phyloP scores from a whole-genome alignment of 2,888 invertebrate species.

The Drosophila phalerata region DNA sequence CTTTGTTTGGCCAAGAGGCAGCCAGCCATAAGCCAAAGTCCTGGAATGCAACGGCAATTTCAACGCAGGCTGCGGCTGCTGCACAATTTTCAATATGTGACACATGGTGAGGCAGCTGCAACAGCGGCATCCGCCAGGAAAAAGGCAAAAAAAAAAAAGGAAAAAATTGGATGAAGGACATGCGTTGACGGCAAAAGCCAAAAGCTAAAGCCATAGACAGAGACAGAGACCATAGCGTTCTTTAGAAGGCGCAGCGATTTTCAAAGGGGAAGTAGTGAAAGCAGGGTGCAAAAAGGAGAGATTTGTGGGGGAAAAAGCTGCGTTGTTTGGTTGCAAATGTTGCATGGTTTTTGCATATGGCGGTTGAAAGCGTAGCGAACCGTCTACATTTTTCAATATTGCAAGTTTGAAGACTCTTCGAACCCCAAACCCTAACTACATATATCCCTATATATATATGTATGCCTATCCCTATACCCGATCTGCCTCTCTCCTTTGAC shows the following conservation, averaged over 20 bases:
- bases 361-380: slow-evolving; percentile 23
- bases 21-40: slow-evolving; percentile 72
- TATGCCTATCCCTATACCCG: neutral
- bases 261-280: neutral
- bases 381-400: slow-evolving; percentile 71
- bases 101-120: slow-evolving; percentile 58
- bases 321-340: slow-evolving; percentile 25
- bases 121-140: neutral
- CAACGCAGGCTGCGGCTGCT: slow-evolving; percentile 39
- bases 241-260: slow-evolving; percentile 37
- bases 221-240: slow-evolving; percentile 40
- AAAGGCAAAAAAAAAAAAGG: slow-evolving; percentile 18
- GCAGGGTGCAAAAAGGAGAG: too few relatives aligned
- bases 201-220: slow-evolving; percentile 57
- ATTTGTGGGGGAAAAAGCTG: neutral
- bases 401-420: slow-evolving; percentile 64
- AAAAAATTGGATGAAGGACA: slow-evolving; percentile 49
- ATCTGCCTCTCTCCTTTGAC: neutral
- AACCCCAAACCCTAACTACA: slow-evolving; percentile 4
- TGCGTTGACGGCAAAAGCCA: slow-evolving; percentile 68
- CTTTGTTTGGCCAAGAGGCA: slow-evolving; percentile 55
- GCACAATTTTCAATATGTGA: slow-evolving; percentile 77
- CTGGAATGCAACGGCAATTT: slow-evolving; percentile 52
- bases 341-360: slow-evolving; percentile 44
- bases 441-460: slow-evolving; percentile 2